These are phyloP conservation scores for Smutsia gigantea DNA, from an alignment of 2,797 vertebrate genomes.

Conservation along the genomic window DNA sequence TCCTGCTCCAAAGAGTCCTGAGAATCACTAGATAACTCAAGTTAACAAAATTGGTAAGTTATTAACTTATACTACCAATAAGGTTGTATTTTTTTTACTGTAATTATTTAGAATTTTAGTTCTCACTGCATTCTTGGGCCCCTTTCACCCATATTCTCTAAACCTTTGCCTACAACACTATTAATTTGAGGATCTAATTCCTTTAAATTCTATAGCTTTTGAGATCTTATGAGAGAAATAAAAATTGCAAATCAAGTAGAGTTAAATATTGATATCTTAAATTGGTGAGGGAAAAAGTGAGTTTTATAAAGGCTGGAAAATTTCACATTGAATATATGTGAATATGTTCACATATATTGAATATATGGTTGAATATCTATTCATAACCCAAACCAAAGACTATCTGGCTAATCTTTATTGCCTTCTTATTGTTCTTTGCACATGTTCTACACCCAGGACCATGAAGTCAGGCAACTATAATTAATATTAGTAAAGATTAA, in stretches of 20 bases:
- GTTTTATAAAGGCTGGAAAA: background rate
- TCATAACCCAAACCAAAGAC: background rate
- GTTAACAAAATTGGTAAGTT: background rate
- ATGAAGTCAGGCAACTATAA: background rate
- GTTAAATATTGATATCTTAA: background rate
- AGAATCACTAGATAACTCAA: background rate
- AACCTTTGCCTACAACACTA: background rate
- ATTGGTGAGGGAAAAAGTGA: background rate
- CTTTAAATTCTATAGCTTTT: background rate
- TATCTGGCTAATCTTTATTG: background rate
- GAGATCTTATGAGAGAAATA: background rate
- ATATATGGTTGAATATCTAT: background rate
- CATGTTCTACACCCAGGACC: background rate
- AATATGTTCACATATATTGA: background rate
- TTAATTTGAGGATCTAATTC: background rate
- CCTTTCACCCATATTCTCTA: background rate
- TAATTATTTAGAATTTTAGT: background rate
- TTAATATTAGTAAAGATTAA: background rate
- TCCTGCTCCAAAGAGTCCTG: background rate
- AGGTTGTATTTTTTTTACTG: background rate
- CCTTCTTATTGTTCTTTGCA: background rate
- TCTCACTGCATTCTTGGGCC: background rate
- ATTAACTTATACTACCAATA: background rate
- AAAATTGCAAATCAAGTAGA: background rate
- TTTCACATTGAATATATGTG: background rate